These are phyloP conservation scores for Acanthopleura granulata DNA, from an alignment of 2,888 invertebrate species.

Conservation along the genomic window DNA sequence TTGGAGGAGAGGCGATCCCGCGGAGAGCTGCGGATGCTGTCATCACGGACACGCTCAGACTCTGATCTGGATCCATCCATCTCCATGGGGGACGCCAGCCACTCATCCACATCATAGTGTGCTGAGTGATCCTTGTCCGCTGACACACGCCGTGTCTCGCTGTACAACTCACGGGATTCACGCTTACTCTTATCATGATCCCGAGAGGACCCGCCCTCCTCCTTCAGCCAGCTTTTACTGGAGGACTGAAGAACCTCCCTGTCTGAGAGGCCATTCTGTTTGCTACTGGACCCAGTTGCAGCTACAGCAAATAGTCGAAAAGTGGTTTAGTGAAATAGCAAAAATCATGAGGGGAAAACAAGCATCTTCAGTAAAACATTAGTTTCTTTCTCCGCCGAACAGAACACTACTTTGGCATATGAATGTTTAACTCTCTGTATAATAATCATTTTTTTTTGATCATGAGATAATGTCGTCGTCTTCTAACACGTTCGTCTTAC, in stretches of 20 bases:
- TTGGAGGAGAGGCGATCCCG: neutral
- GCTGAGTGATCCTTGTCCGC: neutral
- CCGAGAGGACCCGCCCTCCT: neutral
- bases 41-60: neutral
- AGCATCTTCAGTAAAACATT: too few species aligned
- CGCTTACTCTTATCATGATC: neutral
- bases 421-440: too few species aligned
- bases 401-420: too few species aligned
- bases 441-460: too few species aligned
- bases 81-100: neutral
- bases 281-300: too few species aligned
- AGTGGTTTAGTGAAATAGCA: too few species aligned
- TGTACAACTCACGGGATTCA: neutral
- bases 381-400: too few species aligned
- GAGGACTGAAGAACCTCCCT: neutral
- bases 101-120: neutral
- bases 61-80: too few species aligned
- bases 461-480: too few species aligned
- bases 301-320: too few species aligned
- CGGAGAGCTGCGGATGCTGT: neutral
- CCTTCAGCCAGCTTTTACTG: neutral
- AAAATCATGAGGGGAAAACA: too few species aligned
- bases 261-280: neutral
- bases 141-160: neutral
- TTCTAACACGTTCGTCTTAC: too few species aligned